Evolutionary conservation across 2,113 vertebrate genomes (phyloP).

Genomic region (Sander vitreus): DNA sequence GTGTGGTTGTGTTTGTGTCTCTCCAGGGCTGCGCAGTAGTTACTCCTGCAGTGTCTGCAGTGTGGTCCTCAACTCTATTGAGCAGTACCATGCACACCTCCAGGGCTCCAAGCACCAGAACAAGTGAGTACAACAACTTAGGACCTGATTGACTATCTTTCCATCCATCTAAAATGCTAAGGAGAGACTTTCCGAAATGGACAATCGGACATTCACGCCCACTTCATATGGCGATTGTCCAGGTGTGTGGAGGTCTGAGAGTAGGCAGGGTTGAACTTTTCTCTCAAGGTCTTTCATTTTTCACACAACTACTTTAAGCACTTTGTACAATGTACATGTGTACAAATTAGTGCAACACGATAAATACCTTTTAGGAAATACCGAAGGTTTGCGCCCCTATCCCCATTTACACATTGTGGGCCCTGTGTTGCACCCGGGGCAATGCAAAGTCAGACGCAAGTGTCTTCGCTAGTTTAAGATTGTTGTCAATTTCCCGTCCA

Average conservation of each 20-base stretch:
- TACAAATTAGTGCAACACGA: background rate
- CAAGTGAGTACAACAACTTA: slow-evolving; percentile 81
- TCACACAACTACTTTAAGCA: background rate
- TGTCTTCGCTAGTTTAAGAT: too few relatives aligned
- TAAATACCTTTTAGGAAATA: background rate
- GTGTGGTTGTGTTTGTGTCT: slow-evolving; percentile 45
- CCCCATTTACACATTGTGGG: background rate
- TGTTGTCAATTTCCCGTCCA: too few relatives aligned
- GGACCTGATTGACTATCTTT: background rate
- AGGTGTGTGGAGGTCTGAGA: background rate
- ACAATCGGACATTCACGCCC: background rate
- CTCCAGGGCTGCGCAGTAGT: slow-evolving; percentile 84
- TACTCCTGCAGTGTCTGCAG: slow-evolving; percentile 87
- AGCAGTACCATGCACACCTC: slow-evolving; percentile 88
- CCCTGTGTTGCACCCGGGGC: too few relatives aligned
- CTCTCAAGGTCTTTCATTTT: background rate
- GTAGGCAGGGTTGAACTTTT: background rate
- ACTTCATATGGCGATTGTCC: background rate
- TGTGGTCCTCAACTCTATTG: slow-evolving; percentile 87
- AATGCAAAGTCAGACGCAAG: too few relatives aligned
- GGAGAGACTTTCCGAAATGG: background rate
- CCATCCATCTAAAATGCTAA: background rate
- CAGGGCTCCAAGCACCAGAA: slow-evolving; percentile 89
- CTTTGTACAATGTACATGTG: background rate
- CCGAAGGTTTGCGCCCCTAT: background rate